phyloP scores from a whole-genome alignment of 1,140 invertebrate species.

The Drosophila guanche region DNA sequence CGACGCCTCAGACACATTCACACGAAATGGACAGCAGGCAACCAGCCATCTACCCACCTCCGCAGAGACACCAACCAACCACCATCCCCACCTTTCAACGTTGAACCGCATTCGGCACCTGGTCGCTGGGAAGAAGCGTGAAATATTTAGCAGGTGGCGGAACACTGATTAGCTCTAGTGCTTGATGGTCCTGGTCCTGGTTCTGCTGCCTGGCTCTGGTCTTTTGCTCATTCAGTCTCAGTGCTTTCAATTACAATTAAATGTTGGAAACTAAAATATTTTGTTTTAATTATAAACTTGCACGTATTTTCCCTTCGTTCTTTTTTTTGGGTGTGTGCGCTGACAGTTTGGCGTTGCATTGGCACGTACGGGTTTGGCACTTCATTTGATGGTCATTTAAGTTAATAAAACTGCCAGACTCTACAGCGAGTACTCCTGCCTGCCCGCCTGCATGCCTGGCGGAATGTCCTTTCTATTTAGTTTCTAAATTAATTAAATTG shows the following conservation, averaged over 20 bases:
- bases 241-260: constrained; percentile 50
- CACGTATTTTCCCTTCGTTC: constrained; percentile 2
- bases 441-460: not conserved
- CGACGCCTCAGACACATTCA: constrained; percentile 39
- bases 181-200: constrained; percentile 1
- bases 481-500: constrained; percentile 52
- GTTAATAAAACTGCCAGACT: constrained; percentile 50
- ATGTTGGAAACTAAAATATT: constrained; percentile 61
- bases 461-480: constrained; percentile 27
- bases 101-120: too few species aligned
- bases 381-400: constrained; percentile 62
- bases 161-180: constrained; percentile 4
- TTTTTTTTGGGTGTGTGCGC: not conserved
- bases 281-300: constrained; percentile 68
- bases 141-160: constrained; percentile 14
- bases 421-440: not conserved
- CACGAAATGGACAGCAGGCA: constrained; percentile 10
- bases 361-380: constrained; percentile 27
- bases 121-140: constrained; percentile 7
- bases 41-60: not conserved
- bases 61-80: not conserved
- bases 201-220: not conserved
- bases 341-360: constrained; percentile 40
- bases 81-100: not conserved
- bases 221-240: too few species aligned